A percentile compares a stretch with the other conserved stretches of the same genome.
These are phyloP conservation scores for Apaloderma vittatum DNA, from an alignment of 2,113 vertebrate species.

Conservation along the genomic window DNA sequence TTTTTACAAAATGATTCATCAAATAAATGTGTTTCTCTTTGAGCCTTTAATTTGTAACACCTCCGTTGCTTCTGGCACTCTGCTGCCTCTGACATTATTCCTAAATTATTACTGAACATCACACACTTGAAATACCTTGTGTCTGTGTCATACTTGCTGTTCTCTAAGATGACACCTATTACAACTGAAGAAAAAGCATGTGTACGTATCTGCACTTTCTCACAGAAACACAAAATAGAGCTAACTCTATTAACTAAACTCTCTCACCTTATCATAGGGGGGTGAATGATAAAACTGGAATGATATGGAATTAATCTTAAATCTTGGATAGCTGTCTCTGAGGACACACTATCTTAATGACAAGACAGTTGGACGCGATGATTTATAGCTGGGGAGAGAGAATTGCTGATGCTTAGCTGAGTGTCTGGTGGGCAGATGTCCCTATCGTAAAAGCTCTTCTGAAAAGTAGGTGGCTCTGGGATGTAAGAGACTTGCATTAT, in stretches of 20 bases:
- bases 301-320: constrained; percentile 40
- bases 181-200: not conserved
- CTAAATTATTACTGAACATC: constrained; percentile 1
- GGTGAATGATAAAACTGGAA: not conserved
- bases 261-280: not conserved
- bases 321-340: not conserved
- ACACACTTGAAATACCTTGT: not conserved
- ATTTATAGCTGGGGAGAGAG: not conserved
- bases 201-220: not conserved
- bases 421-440: not conserved
- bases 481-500: not conserved
- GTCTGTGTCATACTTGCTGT: not conserved
- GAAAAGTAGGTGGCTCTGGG: not conserved
- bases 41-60: constrained; percentile 9
- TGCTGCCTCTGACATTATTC: not conserved
- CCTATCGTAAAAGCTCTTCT: not conserved
- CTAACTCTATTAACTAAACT: constrained; percentile 6
- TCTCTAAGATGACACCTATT: not conserved
- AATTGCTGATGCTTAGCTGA: not conserved
- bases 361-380: not conserved
- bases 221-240: not conserved
- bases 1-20: constrained; percentile 33
- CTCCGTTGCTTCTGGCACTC: constrained; percentile 33
- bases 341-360: not conserved
- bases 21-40: not conserved